Evolutionary conservation across 2,797 vertebrate genomes (phyloP).

Genomic region (Pipistrellus nathusii): DNA sequence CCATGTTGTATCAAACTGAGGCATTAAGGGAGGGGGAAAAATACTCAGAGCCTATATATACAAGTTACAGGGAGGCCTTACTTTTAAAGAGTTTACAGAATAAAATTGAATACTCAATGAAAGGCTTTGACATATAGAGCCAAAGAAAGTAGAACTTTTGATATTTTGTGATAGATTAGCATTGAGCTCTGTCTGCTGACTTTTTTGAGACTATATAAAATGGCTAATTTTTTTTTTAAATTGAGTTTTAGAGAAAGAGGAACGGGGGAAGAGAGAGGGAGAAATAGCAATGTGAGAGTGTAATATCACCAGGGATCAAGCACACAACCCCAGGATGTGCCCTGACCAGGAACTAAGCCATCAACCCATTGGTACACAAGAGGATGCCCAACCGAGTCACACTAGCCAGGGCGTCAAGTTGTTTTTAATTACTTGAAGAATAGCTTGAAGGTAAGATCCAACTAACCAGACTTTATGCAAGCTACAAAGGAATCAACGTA

Average conservation of each 20-base stretch:
- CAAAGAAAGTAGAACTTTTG: neutral
- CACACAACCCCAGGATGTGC: neutral
- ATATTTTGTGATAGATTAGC: neutral
- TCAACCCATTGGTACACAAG: neutral
- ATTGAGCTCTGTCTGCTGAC: neutral
- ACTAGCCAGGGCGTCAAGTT: neutral
- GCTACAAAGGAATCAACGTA: neutral
- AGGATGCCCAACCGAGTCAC: neutral
- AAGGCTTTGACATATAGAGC: neutral
- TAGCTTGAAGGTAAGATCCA: constrained; percentile 15
- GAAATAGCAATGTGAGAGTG: neutral
- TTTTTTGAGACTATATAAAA: neutral
- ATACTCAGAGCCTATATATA: neutral
- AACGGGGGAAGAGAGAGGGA: neutral
- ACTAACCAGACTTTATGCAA: neutral
- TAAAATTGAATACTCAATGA: constrained; percentile 6
- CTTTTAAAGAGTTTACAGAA: neutral
- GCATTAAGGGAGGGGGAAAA: neutral
- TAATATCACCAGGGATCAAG: neutral
- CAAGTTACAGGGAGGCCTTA: neutral
- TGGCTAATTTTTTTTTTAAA: neutral
- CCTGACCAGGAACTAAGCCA: neutral
- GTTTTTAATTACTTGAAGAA: neutral
- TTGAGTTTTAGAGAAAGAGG: neutral
- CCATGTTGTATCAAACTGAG: neutral